Evolutionary conservation across 2,113 vertebrate genomes (phyloP), one percentile per base, ranked within the genome.

Genomic region (Pavo muticus): DNA sequence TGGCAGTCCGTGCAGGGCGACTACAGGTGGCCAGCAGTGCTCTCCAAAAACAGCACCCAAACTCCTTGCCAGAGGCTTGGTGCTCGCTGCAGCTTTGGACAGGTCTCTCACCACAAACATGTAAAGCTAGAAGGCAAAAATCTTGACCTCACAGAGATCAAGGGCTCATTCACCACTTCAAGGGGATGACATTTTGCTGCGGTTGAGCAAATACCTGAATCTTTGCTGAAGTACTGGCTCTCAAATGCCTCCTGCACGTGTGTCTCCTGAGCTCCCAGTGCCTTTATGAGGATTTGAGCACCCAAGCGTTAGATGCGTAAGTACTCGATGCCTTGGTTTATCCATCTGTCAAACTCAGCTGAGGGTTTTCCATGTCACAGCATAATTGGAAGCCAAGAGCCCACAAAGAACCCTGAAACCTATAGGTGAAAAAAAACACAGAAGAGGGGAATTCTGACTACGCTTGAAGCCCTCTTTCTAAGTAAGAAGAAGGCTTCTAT

Each of bases 401-500:
- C 75, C 73, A 47, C 45, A 42, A 81, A 72, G 76, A 61, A 94
- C 61, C 48, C 77, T 2, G 1, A 73, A 71, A 71, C 20, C 63
- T 73, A 42, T 69, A 89, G 88, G 88, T 94, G 83, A 91, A 17
- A 91, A 61, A 54, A 54, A 47, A 57, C 67, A 32, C 3, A 2
- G 54, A 65, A 84, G 57, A 84, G 45, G 17, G 14, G 83, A 94
- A 57, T 2, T 3, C 72, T 59, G 64, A 84, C 68, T 81, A 79
- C 45, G n/a, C 80, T 86, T 64, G 29, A 17, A 67, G 88, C 68
- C 61, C 47, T 68, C 91, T 91, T 95, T 91, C 91, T 87, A 86
- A 96, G 92, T 93, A 91, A 93, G 90, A 88, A 96, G 90, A 96
- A 95, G 84, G 90, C 91, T 93, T 89, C 84, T 89, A 59, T 0